Base-by-base conservation (phyloP, 2,113 vertebrate genomes). In the Corythornis madagascariensis region DNA sequence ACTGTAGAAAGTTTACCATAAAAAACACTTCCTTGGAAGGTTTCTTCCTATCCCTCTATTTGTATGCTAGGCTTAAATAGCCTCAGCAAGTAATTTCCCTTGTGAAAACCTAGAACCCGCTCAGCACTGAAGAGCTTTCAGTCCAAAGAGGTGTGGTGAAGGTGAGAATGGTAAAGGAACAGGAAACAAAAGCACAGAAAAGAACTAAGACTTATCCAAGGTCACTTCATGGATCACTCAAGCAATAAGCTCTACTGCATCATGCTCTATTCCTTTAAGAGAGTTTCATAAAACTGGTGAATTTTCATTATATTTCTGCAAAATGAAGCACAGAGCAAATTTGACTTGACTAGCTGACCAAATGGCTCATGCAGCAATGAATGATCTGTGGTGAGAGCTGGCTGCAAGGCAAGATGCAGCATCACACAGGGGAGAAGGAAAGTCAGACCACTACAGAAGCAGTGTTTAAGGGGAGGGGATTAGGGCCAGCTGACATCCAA, bases 321-420 rank as follows among this genome's bases (percentile, higher is more conserved):
- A 90, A 95, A 84, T 47, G 70, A 92, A 92, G 77, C 81, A 84
- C 45, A 65, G 0, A 69, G 57, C 35, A 94, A 84, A 81, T 92
- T 52, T 61, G 71, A 84, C 78, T 95, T 38, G 71, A 84, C 71
- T 70, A 86, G 70, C 70, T 83, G 45, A 83, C 52, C 87, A 87
- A 93, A 94, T 28, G 26, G 70, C 31, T 95, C 60, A 43, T n/a
- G 14, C 47, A 50, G 63, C 65, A 82, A 55, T 55, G 59, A 95
- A 71, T 47, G 47, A 92, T 26, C 55, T 70, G 45, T 66, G 82
- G 82, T 25, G 47, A 90, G 73, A 88, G 63, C 76, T 87, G 83
- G 48, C 53, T 90, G 77, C 70, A 63, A 81, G 59, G 42, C 24
- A 75, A 82, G 65, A 87, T 0, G 3, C 47, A 63, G 24, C 57